Base-by-base conservation (phyloP, 1,140 invertebrate species). In the Solenopsis fugax region DNA sequence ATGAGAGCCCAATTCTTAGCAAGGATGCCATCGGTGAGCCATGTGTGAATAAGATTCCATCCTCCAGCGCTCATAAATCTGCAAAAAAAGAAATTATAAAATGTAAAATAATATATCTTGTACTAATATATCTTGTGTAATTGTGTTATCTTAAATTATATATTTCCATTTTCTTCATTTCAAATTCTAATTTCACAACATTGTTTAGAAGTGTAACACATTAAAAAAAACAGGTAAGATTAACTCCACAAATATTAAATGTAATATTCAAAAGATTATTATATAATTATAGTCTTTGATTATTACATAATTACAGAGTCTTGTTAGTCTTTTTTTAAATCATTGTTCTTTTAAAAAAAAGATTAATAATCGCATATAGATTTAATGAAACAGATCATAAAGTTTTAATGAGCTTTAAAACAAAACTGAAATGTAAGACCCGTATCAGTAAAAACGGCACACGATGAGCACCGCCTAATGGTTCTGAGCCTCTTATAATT, bases 21-120 rank as follows among this genome's bases (percentile, higher is more conserved):
- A 5, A 97, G 95, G 37, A 98, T 97, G 48, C 97, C 97, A 94
- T 99, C 98, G 64, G 97, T 97, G 9, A 99, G 95, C 98, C 98
- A 99, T 58, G 96, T 96, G 90, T 98, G 97, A 45, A 98, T 96
- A 64, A 98, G 96, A 88, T 97, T 96, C 98, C 98, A 99, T 45
- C 98, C 98, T 89, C 98, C 98, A 81, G 97, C 97, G 67, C 96
- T 96, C 97, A 99, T 98, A 94, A 99, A 99, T 93, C 97, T 97
- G 90, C 37, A 95, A 94, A 78, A 29, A 75, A 34, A n/a, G 67
- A 69, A 34, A 84, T 54, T 69, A 62, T 54, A 78, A 64, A 64
- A 84, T 81, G 16, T 21, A 69, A 72, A 56, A 34, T 62, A 41
- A n/a, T 48, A 6, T 6, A 37, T 21, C 1, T n/a, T 24, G 6